These are phyloP conservation scores for Montipora sp. DNA, from an alignment of 64 coral and sea anemone species.

Conservation along the genomic window DNA sequence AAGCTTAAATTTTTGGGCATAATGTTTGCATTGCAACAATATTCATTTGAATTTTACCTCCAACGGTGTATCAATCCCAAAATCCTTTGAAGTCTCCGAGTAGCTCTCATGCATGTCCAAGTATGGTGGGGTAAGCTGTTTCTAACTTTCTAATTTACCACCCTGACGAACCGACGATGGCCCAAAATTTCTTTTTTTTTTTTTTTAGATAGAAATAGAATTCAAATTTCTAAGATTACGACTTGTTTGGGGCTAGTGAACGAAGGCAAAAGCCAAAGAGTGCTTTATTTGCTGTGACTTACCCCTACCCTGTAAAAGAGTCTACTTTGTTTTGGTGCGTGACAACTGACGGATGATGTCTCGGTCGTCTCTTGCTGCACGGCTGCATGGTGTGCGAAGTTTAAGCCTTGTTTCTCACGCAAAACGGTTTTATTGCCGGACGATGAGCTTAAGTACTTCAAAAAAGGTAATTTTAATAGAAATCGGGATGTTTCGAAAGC, in stretches of 20 bases:
- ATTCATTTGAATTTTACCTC: conserved; percentile 40
- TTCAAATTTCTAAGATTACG: too few species aligned
- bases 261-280: neutral
- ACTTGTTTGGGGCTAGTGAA: neutral
- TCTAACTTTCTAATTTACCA: too few species aligned
- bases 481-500: too few species aligned
- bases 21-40: neutral
- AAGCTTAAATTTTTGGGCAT: neutral
- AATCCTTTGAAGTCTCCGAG: neutral
- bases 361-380: neutral
- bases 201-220: too few species aligned
- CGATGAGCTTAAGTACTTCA: conserved; percentile 28
- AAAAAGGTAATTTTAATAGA: neutral
- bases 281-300: neutral
- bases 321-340: neutral
- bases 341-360: neutral
- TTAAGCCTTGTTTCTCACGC: neutral
- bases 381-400: neutral
- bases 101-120: neutral
- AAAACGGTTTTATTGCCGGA: neutral
- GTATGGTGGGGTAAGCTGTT: conserved; percentile 6
- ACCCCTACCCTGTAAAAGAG: neutral
- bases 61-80: conserved; percentile 35
- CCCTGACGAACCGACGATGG: too few species aligned
- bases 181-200: too few species aligned